Evolutionary conservation across 2,888 invertebrate genomes (phyloP).

Genomic region (Parthenolecanium corni): DNA sequence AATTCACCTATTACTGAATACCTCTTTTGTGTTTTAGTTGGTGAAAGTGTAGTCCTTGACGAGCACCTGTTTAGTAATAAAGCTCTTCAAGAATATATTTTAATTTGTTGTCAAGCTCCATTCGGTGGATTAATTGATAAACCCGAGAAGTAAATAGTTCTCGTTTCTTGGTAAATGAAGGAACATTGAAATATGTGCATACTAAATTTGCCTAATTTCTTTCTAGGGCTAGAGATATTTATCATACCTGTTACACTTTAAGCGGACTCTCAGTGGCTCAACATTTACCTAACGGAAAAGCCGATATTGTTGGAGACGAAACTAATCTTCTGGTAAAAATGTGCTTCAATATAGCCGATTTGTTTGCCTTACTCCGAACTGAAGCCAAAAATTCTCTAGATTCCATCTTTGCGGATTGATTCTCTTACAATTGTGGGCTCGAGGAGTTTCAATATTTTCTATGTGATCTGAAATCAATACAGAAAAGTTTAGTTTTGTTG

Average conservation of each 20-base stretch:
- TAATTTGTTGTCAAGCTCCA: conserved; percentile 80
- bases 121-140: conserved; percentile 88
- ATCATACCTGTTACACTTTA: conserved; percentile 93
- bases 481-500: no score
- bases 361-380: background rate
- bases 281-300: conserved; percentile 40
- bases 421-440: no score
- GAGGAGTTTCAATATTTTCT: no score
- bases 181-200: background rate
- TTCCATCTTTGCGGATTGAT: no score
- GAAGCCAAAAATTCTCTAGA: no score
- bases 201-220: no score
- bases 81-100: conserved; percentile 87
- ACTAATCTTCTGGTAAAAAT: conserved; percentile 27
- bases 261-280: conserved; percentile 92
- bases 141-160: conserved; percentile 44
- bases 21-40: background rate
- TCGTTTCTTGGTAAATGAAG: background rate
- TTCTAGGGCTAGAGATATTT: conserved; percentile 71
- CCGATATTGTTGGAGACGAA: conserved; percentile 25
- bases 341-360: background rate
- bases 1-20: no score
- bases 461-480: no score
- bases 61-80: conserved; percentile 65
- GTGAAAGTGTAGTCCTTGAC: conserved; percentile 34